A percentile compares a stretch with the other conserved stretches of the same genome.
Conservation (phyloP, 2,888 invertebrate genomes). For the Ryuthela nishihirai region DNA sequence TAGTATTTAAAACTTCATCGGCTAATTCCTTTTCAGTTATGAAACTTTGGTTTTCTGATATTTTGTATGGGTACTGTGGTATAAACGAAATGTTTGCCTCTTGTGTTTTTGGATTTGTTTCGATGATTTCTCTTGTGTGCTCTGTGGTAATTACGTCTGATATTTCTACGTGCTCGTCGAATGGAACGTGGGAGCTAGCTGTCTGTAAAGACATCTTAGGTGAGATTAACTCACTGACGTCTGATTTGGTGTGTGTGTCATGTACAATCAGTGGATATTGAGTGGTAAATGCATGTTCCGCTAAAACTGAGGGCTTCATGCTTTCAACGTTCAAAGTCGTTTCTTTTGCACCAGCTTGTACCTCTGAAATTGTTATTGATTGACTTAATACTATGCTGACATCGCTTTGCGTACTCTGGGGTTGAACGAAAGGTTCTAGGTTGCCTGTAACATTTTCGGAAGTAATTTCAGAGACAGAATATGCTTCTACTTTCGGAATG, state of each 20-base stretch:
- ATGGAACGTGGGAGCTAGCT: conserved; percentile 1
- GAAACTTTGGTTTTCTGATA: conserved; percentile 6
- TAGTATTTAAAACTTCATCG: conserved; percentile 1
- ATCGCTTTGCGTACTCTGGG: conserved; percentile 12
- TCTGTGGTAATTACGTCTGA: conserved; percentile 13
- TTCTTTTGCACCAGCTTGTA: conserved; percentile 5
- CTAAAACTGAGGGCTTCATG: conserved; percentile 19
- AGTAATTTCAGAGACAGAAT: not conserved
- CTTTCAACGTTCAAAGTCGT: not conserved
- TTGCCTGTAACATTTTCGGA: too few relatives aligned
- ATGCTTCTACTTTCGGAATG: conserved; percentile 15
- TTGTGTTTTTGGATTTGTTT: not conserved
- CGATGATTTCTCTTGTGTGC: not conserved
- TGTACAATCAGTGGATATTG: conserved; percentile 14
- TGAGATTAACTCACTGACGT: not conserved
- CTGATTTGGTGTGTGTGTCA: conserved; percentile 16
- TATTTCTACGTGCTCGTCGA: conserved; percentile 15
- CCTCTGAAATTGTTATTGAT: conserved; percentile 22
- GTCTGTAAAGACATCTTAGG: not conserved
- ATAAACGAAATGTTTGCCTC: conserved; percentile 8
- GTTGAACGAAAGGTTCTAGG: not conserved
- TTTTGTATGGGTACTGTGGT: conserved; percentile 12
- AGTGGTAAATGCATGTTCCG: conserved; percentile 4
- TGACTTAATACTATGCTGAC: conserved; percentile 20
- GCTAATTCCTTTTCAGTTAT: conserved; percentile 11